Conservation (phyloP, 2,888 invertebrate genomes). For the Spatulosminthurus flaviceps region DNA sequence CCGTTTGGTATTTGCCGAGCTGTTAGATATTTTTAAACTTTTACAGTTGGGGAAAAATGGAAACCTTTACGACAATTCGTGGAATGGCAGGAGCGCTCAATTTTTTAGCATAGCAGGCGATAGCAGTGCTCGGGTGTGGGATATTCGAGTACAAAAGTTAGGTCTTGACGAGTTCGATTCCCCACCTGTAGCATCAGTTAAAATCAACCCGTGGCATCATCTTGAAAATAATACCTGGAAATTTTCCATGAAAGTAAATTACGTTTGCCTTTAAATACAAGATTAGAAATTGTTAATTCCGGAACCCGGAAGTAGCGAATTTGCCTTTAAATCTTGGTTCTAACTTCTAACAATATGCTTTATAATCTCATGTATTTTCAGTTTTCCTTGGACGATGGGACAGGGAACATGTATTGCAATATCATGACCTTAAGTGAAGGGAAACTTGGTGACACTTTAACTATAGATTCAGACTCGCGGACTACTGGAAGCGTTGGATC, state of each 20-base stretch:
- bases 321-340: too few relatives aligned
- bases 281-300: too few relatives aligned
- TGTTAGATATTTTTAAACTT: too few relatives aligned
- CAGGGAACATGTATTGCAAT: slow-evolving; percentile 48
- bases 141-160: slow-evolving; percentile 56
- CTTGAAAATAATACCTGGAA: slow-evolving; percentile 63
- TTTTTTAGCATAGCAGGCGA: slow-evolving; percentile 62
- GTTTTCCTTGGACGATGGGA: slow-evolving; percentile 49
- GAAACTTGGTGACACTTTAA: slow-evolving; percentile 21
- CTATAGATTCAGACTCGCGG: neutral
- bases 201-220: slow-evolving; percentile 59
- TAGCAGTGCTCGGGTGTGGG: slow-evolving; percentile 58
- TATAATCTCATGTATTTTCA: too few relatives aligned
- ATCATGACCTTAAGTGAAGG: slow-evolving; percentile 50
- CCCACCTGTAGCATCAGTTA: slow-evolving; percentile 47
- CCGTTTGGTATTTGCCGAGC: too few relatives aligned
- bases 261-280: neutral
- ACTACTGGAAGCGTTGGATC: neutral
- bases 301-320: too few relatives aligned
- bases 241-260: slow-evolving; percentile 48
- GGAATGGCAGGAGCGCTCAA: slow-evolving; percentile 53
- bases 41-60: slow-evolving; percentile 60
- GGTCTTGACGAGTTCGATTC: slow-evolving; percentile 54
- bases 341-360: too few relatives aligned
- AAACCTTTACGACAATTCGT: slow-evolving; percentile 57